These are phyloP conservation scores for Prunella strophiata DNA, from an alignment of 2,797 vertebrate genomes.

Conservation along the genomic window DNA sequence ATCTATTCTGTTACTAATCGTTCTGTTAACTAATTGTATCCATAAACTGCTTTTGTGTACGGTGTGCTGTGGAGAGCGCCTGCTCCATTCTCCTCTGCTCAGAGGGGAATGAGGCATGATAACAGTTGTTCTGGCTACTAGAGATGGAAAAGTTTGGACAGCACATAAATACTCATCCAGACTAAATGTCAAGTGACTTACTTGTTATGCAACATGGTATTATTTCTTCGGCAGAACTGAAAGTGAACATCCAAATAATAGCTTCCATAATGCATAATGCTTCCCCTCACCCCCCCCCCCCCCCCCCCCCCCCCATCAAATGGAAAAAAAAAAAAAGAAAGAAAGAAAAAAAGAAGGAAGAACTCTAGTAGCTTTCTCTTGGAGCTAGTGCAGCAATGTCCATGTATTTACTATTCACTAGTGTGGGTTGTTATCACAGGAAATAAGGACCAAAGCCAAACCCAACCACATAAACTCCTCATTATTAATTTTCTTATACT, in stretches of 20 bases:
- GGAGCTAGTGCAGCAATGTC: background rate
- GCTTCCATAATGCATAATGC: background rate
- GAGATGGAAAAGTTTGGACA: background rate
- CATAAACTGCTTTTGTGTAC: rapidly evolving
- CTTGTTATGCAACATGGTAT: rapidly evolving
- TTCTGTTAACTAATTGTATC: background rate
- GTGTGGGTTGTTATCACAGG: background rate
- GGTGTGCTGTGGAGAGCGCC: background rate
- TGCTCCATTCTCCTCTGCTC: background rate
- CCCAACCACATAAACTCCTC: background rate
- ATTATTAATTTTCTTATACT: background rate
- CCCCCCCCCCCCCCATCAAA: background rate
- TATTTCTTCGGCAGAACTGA: background rate
- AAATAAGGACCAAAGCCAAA: background rate
- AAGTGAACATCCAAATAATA: background rate
- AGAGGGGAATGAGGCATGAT: no score
- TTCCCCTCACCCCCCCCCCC: background rate
- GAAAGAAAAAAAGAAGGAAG: rapidly evolving
- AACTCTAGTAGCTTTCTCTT: background rate
- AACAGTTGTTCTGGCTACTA: rapidly evolving
- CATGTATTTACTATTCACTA: background rate
- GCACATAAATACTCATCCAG: rapidly evolving
- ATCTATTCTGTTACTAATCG: no score
- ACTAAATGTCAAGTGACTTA: background rate
- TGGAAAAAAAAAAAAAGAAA: no score